phyloP scores from a whole-genome alignment of 2,888 invertebrate species.

The Leptopilina drosophilae region DNA sequence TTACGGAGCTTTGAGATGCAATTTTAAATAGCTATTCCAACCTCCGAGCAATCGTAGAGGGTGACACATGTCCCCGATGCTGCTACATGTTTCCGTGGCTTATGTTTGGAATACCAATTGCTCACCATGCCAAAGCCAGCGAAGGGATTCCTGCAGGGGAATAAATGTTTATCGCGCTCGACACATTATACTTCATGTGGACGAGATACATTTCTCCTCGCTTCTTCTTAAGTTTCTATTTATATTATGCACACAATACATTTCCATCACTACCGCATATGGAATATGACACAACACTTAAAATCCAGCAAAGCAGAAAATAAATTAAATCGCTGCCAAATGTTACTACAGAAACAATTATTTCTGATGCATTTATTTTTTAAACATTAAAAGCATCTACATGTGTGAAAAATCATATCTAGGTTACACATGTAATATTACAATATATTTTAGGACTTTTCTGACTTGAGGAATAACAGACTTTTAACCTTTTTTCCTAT shows the following conservation, averaged over 20 bases:
- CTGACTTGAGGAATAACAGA: no score
- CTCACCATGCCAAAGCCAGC: constrained; percentile 44
- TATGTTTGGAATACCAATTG: constrained; percentile 71
- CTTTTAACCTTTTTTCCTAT: no score
- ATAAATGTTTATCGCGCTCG: constrained; percentile 62
- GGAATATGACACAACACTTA: not conserved
- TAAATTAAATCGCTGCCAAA: no score
- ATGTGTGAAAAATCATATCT: no score
- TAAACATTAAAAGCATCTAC: no score
- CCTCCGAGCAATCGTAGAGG: constrained; percentile 65
- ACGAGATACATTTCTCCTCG: constrained; percentile 51
- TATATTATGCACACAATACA: not conserved
- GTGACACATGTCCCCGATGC: constrained; percentile 76
- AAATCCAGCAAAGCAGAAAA: not conserved
- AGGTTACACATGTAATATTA: no score
- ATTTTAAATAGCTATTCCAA: constrained; percentile 75
- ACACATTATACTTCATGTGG: constrained; percentile 59
- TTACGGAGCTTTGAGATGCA: constrained; percentile 73
- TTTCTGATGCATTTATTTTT: no score
- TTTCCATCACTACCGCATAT: not conserved
- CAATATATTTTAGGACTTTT: no score
- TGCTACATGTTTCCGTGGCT: constrained; percentile 65
- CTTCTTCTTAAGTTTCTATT: constrained; percentile 4
- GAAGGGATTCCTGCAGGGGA: constrained; percentile 53
- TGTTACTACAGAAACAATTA: no score